Evolutionary conservation across 2,113 vertebrate species (phyloP).

Genomic region (Perccottus glenii): DNA sequence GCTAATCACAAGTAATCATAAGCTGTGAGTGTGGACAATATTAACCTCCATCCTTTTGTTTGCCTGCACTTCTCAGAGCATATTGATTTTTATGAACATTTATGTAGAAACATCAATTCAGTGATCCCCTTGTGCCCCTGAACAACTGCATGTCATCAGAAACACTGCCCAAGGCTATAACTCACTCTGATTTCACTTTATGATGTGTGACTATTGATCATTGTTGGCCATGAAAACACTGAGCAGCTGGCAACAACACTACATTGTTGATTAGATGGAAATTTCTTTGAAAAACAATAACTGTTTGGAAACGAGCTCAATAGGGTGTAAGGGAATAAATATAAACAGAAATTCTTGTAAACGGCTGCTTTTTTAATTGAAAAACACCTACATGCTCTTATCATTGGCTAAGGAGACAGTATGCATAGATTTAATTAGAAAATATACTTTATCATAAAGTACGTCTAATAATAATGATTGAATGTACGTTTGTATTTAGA

Average conservation of each 20-base stretch:
- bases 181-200: slow-evolving; percentile 22
- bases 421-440: too few species aligned
- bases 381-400: not conserved
- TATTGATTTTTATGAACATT: slow-evolving; percentile 36
- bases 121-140: not conserved
- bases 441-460: too few species aligned
- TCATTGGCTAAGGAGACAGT: too few species aligned
- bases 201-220: slow-evolving; percentile 34
- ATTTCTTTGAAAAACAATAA: slow-evolving; percentile 19
- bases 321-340: not conserved
- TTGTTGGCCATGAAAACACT: not conserved
- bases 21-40: not conserved
- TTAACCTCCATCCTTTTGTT: not conserved
- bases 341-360: not conserved
- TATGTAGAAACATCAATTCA: slow-evolving; percentile 34
- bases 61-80: not conserved
- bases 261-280: slow-evolving; percentile 5
- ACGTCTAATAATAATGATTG: too few species aligned
- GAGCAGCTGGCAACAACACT: slow-evolving; percentile 10
- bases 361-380: not conserved
- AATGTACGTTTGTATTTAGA: too few species aligned
- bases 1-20: not conserved
- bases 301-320: slow-evolving; percentile 9
- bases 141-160: slow-evolving; percentile 22
- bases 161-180: not conserved